Evolutionary conservation across 2,797 vertebrate species (phyloP).

Genomic region (Gymnothorax reevesii): DNA sequence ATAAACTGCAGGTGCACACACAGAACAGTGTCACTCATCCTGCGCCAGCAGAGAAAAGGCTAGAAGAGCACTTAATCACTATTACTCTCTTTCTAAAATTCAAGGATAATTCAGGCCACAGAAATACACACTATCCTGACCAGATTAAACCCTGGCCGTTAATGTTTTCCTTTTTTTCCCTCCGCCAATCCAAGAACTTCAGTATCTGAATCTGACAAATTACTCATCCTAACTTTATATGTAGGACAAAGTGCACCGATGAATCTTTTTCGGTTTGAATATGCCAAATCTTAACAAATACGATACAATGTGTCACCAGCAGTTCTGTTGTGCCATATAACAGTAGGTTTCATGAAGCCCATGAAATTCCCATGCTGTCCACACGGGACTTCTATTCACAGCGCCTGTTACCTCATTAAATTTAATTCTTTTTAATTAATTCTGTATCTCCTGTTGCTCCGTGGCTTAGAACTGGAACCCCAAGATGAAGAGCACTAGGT

Average conservation of each 20-base stretch:
- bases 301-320: too few species aligned
- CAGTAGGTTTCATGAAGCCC: background rate
- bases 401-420: background rate
- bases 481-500: too few species aligned
- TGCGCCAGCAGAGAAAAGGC: background rate
- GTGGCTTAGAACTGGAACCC: background rate
- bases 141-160: background rate
- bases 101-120: background rate
- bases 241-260: background rate
- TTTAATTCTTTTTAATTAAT: background rate
- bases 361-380: background rate
- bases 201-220: background rate
- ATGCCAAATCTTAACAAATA: too few species aligned
- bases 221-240: background rate
- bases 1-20: background rate
- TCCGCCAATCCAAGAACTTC: background rate
- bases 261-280: background rate
- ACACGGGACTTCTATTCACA: background rate
- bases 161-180: background rate
- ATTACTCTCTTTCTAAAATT: background rate
- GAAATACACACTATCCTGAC: background rate
- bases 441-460: background rate
- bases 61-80: too few species aligned
- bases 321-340: background rate
- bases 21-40: background rate